Percentiles rank a stretch among this genome's conserved stretches.
Conservation (phyloP, 2,797 vertebrate genomes). For the Pagetopsis macropterus region DNA sequence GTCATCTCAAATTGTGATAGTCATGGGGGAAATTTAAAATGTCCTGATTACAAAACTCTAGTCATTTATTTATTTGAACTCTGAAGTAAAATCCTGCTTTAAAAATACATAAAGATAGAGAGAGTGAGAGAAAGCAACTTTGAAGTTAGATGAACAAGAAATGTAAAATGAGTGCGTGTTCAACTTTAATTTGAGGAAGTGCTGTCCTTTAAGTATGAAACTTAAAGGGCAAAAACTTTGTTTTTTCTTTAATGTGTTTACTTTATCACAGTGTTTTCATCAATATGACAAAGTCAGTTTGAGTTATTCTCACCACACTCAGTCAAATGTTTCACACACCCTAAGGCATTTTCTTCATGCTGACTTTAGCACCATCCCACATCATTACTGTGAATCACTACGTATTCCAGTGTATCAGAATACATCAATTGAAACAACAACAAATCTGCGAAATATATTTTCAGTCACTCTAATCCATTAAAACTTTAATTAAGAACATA, state of each 20-base stretch:
- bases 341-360: conserved; percentile 57
- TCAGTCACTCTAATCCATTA: conserved; percentile 41
- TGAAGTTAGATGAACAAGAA: neutral
- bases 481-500: conserved; percentile 59
- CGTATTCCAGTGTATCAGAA: conserved; percentile 56
- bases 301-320: conserved; percentile 51
- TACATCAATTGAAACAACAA: conserved; percentile 47
- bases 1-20: conserved; percentile 17
- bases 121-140: neutral
- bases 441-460: conserved; percentile 57
- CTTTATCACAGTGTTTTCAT: conserved; percentile 36
- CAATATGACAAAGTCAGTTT: conserved; percentile 46
- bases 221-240: neutral
- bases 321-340: conserved; percentile 55
- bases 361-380: conserved; percentile 57
- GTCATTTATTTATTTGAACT: conserved; percentile 7
- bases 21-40: conserved; percentile 22
- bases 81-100: conserved; percentile 9
- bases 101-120: neutral
- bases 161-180: neutral
- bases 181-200: neutral
- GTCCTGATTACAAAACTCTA: conserved; percentile 7
- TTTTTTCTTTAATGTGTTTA: conserved; percentile 35
- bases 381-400: conserved; percentile 52
- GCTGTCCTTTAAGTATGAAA: neutral